Base-by-base conservation (phyloP, 2,113 vertebrate species). In the Lampris megalopsis region DNA sequence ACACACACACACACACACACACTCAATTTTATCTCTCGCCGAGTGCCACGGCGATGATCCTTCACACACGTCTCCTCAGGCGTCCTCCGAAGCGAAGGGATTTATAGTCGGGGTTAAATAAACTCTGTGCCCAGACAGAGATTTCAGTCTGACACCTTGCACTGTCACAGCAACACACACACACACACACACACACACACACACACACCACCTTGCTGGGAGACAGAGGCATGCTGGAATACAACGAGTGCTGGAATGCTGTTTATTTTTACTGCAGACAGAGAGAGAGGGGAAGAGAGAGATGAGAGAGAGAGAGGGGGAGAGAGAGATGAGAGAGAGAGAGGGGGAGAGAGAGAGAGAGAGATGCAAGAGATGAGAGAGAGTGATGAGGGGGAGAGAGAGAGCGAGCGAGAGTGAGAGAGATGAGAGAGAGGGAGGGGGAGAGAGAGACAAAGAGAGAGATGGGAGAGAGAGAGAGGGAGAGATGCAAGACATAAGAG, bases 251-350 rank as follows among this genome's bases (percentile, higher is more conserved):
- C 42, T 61, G 65, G 71, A 81, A 67, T 58, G 11, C 77, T 84
- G 89, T 92, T 92, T 92, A 90, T 92, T 88, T 92, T 80, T 83
- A 85, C 78, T 85, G 82, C 72, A 52, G 64, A 59, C 42, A 53
- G 65, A n/a, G 69, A 24, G 59, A 50, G 73, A 41, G 80, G 73
- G 78, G 54, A 82, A 59, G 70, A 82, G 24, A 24, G 24, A 24
- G 24, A 24, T 56, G 64, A 59, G 47, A 53, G 65, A n/a, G 69
- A 24, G 24, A 24, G 24, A 24, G 24, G 24, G 24, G 0, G 24
- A 24, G 24, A 24, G 24, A 24, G 24, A 24, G 24, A 24, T 24
- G 24, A 24, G 24, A 24, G 24, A 24, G 24, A 24, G 24, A 0
- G 24, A 0, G 24, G 24, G 24, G 0, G 24, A 24, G 24, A 24